Evolutionary conservation across 1,140 invertebrate genomes (phyloP).

Genomic region (Tetranychus urticae): DNA sequence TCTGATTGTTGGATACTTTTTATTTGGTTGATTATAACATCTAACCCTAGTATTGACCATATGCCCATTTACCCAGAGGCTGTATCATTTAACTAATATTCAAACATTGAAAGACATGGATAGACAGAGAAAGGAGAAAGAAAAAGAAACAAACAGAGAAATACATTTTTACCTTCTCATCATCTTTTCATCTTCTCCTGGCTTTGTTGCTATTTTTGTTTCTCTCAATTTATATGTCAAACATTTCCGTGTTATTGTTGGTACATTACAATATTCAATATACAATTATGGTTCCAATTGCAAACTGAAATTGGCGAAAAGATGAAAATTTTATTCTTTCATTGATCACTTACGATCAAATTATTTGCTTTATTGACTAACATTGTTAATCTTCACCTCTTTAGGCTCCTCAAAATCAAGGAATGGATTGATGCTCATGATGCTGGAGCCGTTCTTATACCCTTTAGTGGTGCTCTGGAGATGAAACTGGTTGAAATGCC

Average conservation of each 20-base stretch:
- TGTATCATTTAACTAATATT: no score
- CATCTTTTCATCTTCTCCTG: no score
- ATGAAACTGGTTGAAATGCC: slow-evolving; percentile 61
- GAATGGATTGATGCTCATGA: slow-evolving; percentile 97
- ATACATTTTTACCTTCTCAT: not conserved
- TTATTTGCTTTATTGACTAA: no score
- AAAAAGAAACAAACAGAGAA: no score
- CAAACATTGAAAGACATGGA: not conserved
- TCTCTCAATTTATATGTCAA: not conserved
- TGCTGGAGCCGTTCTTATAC: slow-evolving; percentile 69
- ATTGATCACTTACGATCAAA: no score
- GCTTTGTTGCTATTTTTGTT: not conserved
- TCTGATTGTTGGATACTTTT: no score
- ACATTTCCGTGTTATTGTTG: not conserved
- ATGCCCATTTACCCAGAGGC: no score
- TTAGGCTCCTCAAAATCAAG: slow-evolving; percentile 86
- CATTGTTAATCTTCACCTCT: not conserved
- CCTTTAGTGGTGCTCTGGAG: slow-evolving; percentile 83
- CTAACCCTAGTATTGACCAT: no score
- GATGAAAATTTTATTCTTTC: not conserved
- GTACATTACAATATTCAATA: no score
- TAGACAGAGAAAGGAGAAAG: no score
- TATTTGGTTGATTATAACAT: no score
- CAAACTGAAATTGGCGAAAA: not conserved
- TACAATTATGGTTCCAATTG: no score